Evolutionary conservation across 2,888 invertebrate species (phyloP), one percentile per base, ranked within the genome.

Genomic region (Apamea epomidion): DNA sequence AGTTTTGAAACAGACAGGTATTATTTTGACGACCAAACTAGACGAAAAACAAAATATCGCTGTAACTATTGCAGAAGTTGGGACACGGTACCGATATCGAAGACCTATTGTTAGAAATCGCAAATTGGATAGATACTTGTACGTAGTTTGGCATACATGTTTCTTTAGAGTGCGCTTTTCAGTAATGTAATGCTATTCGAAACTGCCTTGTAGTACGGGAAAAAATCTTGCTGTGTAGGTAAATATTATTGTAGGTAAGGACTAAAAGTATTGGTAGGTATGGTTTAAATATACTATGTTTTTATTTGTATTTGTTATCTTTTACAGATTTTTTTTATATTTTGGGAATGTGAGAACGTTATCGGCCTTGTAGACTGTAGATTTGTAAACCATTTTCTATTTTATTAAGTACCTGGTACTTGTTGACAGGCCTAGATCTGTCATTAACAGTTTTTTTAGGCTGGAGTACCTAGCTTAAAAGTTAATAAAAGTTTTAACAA

Each of bases 111-210:
- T 79, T n/a, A 64, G 62, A 67, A 51, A 70, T 67, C 74, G 37
- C 81, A 80, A 80, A 81, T 80, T 81, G 81, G 29, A 60, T 81
- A 60, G 74, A 51, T 81, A 67, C 67, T 74, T 74, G 37, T 42
- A 42, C 7, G 42, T 67, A 80, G 67, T 74, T 81, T 60, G 58
- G 37, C 65, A 73, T 58, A 32, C n/a, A 45, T 29, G 32, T 16
- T 79, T 48, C 25, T 45, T 29, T 65, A 45, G 64, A 65, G 32
- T 54, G 54, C 29, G 32, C 54, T 72, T 54, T 80, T 73, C 29
- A 67, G 14, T 67, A n/a, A 54, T 58, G 72, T 54, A 45, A 21
- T 45, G 29, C 37, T 37, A 42, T 73, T 76, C 45, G 45, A 54
- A 64, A 54, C 7, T 54, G 32, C 8, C 18, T 48, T 54, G n/a